Evolutionary conservation across 2,113 vertebrate species (phyloP), one percentile per base, ranked within the genome.

Genomic region (Edolisoma coerulescens): DNA sequence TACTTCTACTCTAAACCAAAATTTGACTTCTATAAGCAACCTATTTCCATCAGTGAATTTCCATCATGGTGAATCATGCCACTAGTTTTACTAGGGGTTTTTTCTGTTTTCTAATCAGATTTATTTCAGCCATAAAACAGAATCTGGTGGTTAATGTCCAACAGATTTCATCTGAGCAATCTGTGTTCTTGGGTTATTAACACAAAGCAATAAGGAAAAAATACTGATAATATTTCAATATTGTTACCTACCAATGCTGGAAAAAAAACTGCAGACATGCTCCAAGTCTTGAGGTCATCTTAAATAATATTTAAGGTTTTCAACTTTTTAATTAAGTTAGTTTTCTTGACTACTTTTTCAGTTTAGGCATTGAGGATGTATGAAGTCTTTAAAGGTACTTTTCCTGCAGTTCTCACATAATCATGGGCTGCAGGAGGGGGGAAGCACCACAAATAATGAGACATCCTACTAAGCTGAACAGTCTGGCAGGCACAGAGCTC

Each of bases 401-500:
- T 96, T 80, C 75, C 60, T 1, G 11, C 67, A 87, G 49, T 60
- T 94, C 63, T 93, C 92, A 90, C 84, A 41, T 94, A 91, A 93
- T 94, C 90, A 52, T 22, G 4, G 90, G 53, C 75, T 92, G 75
- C 33, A 63, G 79, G 79, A 92, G 67, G 10, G 61, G 44, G 79
- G 47, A 63, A 93, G 70, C 87, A 88, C 70, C 21, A 23, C 1
- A 0, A 47, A 35, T 87, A 90, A 83, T n/a, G 78, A 93, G 78
- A 33, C 27, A 21, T 28, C 30, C 30, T 22, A 67, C 39, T 65
- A 8, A 91, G 63, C 91, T 69, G 90, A 45, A 39, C 61, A 23
- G 68, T 73, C 75, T 95, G 90, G 90, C 93, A 95, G 44, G 84
- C 59, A 8, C 54, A 27, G 59, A 3, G 24, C 9, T 59, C 91